phyloP scores from a whole-genome alignment of 2,113 vertebrate genomes.

The Crotalus helleri region DNA sequence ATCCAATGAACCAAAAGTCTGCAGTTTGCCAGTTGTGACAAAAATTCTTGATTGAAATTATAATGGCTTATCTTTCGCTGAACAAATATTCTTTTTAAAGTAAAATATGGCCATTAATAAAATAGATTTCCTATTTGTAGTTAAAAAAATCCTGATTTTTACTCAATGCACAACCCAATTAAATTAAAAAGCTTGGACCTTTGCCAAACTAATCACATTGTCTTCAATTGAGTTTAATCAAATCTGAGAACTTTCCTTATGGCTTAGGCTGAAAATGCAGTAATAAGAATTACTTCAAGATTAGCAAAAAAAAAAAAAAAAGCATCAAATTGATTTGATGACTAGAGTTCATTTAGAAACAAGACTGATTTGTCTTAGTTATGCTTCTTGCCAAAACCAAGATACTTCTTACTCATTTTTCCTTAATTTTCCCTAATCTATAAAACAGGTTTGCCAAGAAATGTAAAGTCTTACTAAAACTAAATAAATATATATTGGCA shows the following conservation, averaged over 20 bases:
- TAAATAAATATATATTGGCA: neutral
- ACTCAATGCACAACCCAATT: neutral
- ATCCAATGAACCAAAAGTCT: conserved; percentile 37
- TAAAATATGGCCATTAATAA: conserved; percentile 31
- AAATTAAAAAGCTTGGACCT: neutral
- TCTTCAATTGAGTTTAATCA: neutral
- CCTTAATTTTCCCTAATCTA: neutral
- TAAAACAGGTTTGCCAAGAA: neutral
- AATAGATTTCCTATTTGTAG: conserved; percentile 39
- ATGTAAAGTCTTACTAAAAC: conserved; percentile 15
- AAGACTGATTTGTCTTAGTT: neutral
- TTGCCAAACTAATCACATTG: neutral
- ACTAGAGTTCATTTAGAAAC: neutral
- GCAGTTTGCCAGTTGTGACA: conserved; percentile 30
- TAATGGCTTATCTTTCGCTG: conserved; percentile 22
- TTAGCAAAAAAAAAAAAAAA: neutral
- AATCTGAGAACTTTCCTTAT: neutral
- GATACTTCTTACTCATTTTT: neutral
- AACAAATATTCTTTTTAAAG: conserved; percentile 30
- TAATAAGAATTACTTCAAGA: conserved; percentile 10
- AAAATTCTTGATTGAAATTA: conserved; percentile 35
- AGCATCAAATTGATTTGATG: neutral
- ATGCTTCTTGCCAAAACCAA: neutral
- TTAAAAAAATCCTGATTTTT: conserved; percentile 12
- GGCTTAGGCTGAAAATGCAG: conserved; percentile 21